Evolutionary conservation across 2,113 vertebrate species (phyloP).

Genomic region (Phalacrocorax carbo): DNA sequence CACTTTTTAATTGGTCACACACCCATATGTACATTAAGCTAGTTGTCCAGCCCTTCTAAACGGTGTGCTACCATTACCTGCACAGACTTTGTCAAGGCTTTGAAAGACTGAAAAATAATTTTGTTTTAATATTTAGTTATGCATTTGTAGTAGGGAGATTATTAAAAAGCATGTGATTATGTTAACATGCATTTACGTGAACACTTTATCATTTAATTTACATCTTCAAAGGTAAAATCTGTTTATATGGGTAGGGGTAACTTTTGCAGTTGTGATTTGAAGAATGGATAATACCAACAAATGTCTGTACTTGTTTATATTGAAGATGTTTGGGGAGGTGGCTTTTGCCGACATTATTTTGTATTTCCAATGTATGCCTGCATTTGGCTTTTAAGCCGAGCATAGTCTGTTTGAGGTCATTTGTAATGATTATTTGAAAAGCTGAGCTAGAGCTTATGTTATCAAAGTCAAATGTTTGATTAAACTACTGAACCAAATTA

Average conservation of each 20-base stretch:
- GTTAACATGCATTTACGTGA: not conserved
- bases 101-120: not conserved
- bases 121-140: not conserved
- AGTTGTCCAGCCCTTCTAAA: not conserved
- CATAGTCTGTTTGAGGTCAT: not conserved
- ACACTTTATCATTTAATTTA: not conserved
- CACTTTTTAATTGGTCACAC: conserved; percentile 44
- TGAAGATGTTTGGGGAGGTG: not conserved
- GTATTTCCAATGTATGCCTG: not conserved
- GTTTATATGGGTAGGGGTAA: not conserved
- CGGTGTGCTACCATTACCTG: not conserved
- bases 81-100: not conserved
- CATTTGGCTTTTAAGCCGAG: not conserved
- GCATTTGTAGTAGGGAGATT: not conserved
- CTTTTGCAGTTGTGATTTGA: not conserved
- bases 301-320: not conserved
- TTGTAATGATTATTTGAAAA: not conserved
- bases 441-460: not conserved
- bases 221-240: not conserved
- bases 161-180: not conserved
- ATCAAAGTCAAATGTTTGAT: not conserved
- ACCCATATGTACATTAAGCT: not conserved
- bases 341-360: not conserved
- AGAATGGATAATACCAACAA: not conserved
- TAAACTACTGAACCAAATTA: not conserved